Evolutionary conservation across 2,888 invertebrate genomes (phyloP).

Genomic region (Cryptus viduatorius): DNA sequence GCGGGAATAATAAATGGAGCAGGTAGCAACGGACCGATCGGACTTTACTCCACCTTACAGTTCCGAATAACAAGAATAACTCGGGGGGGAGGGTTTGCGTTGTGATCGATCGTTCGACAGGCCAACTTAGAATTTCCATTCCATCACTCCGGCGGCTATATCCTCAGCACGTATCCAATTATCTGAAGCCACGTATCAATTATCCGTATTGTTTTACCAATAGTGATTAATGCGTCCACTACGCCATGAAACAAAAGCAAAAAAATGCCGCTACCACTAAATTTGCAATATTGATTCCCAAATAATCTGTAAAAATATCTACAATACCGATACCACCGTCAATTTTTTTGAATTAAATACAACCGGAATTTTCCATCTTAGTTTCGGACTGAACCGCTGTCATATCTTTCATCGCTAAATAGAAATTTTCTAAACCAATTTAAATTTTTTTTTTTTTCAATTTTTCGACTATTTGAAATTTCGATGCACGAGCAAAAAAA

Average conservation of each 20-base stretch:
- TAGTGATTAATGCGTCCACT: slow-evolving; percentile 84
- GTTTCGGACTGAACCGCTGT: no score
- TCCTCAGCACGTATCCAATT: slow-evolving; percentile 74
- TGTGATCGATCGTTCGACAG: slow-evolving; percentile 78
- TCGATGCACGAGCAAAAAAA: neutral
- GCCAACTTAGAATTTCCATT: slow-evolving; percentile 73
- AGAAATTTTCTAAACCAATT: no score
- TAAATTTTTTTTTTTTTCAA: no score
- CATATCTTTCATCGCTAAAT: no score
- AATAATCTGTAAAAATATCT: no score
- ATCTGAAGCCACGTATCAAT: slow-evolving; percentile 80
- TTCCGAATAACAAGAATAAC: slow-evolving; percentile 43
- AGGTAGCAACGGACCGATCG: slow-evolving; percentile 54
- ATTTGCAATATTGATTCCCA: neutral
- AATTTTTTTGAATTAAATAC: no score
- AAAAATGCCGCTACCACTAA: slow-evolving; percentile 86
- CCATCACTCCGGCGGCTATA: slow-evolving; percentile 64
- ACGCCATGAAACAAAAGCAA: neutral
- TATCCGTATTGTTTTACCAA: slow-evolving; percentile 79
- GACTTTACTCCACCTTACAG: slow-evolving; percentile 4
- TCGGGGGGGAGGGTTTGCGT: slow-evolving; percentile 43
- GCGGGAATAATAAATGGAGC: slow-evolving; percentile 68
- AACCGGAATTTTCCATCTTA: no score
- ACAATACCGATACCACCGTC: no score
- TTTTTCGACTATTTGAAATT: no score